Percentiles rank a stretch among this genome's conserved stretches.
Conservation (phyloP, 2,888 invertebrate genomes). For the Lycophotia porphyrea region DNA sequence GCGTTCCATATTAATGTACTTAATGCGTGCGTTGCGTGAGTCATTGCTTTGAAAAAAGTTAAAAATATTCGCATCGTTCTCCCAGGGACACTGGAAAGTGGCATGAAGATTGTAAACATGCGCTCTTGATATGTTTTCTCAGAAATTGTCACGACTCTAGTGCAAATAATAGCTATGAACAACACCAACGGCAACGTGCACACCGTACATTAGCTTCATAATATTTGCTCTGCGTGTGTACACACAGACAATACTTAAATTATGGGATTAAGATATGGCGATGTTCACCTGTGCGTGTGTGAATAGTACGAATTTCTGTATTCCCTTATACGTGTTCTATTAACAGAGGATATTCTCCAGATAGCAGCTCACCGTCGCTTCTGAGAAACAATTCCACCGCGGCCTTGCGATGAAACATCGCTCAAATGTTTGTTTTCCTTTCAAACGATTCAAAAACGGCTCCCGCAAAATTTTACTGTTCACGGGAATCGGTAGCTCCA, state of each 20-base stretch:
- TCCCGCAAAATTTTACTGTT: conserved; percentile 85
- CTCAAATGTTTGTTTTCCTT: conserved; percentile 86
- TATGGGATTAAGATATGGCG: conserved; percentile 54
- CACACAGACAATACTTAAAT: conserved; percentile 46
- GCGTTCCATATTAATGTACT: conserved; percentile 50
- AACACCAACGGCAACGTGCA: conserved; percentile 58
- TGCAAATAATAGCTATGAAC: conserved; percentile 73
- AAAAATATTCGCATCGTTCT: conserved; percentile 80
- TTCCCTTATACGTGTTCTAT: conserved; percentile 46
- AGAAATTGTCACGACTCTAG: conserved; percentile 77
- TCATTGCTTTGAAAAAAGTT: conserved; percentile 74
- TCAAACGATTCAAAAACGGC: conserved; percentile 84
- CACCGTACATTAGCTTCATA: conserved; percentile 52
- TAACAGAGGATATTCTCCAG: conserved; percentile 72
- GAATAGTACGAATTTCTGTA: conserved; percentile 34
- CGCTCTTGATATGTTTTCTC: conserved; percentile 78
- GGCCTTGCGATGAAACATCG: conserved; percentile 86
- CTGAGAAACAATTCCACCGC: conserved; percentile 80
- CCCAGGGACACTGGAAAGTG: conserved; percentile 78
- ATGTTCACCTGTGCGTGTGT: conserved; percentile 14
- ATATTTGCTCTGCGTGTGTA: conserved; percentile 58
- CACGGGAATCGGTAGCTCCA: conserved; percentile 78
- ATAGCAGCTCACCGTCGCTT: conserved; percentile 76
- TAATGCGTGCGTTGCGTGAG: conserved; percentile 70
- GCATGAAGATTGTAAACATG: conserved; percentile 78